Evolutionary conservation across 92 coral and sea anemone genomes (phyloP), one percentile per base, ranked within the genome.

Genomic region (Bergia puertoricense): DNA sequence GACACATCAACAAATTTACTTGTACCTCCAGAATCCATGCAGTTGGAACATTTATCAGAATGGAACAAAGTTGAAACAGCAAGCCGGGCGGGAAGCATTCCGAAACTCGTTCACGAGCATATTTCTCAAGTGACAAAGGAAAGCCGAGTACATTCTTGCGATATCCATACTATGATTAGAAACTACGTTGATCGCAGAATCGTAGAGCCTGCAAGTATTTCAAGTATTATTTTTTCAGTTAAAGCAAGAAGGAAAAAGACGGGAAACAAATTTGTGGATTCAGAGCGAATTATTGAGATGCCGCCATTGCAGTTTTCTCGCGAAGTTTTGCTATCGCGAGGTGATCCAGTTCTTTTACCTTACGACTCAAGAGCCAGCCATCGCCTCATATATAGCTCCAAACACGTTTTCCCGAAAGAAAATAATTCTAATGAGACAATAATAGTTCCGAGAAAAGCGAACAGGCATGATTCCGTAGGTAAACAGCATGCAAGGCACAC

Each of bases 281-380:
- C 36, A 8, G 20, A 79, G 66, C 20, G 14, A 79, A 45, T 3
- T 39, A 11, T 36, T 46, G 68, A 71, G 54, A 69, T 72, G 87
- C 79, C 87, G 30, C 76, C 92, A 40, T 85, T 95, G 85, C 41
- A 74, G 62, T 95, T 95, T 85, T 81, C 95, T 2, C 71, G 77
- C 13, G 98, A 93, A 2, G 98, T 95, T 54, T 77, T 93, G 37
- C 57, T 54, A 18, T 79, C 71, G 69, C 86, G 96, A 56, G 94
- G 91, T 2, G 93, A 93, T 69, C 81, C 89, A 14, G 69, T 41
- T 45, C 62, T 95, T 8, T 78, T 84, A 43, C 85, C 93, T 18
- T 95, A 93, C 86, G 76, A 86, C 22, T 75, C 89, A 16, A 48
- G 45, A 62, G 59, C 84, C 23, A 90, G 89, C 59, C 44, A 66